A percentile compares a stretch with the other conserved stretches of the same genome.
Evolutionary conservation across 2,888 invertebrate genomes (phyloP).

Genomic region (Julus scandinavius): DNA sequence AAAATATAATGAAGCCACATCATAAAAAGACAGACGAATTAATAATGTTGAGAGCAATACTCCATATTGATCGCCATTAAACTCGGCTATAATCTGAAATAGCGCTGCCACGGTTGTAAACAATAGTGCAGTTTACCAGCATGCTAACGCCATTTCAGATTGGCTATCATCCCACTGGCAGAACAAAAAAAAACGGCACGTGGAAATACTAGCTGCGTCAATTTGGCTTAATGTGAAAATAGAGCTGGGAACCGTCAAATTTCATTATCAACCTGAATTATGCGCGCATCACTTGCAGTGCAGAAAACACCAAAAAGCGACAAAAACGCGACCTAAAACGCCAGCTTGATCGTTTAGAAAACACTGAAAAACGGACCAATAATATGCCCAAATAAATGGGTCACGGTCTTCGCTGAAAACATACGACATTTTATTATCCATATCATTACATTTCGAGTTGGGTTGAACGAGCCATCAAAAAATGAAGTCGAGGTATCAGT

Average conservation of each 20-base stretch:
- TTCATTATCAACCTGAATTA: conserved; percentile 11
- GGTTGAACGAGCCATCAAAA: conserved; percentile 5
- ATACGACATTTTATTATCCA: neutral
- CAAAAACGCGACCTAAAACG: neutral
- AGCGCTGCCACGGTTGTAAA: conserved; percentile 27
- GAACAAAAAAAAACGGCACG: neutral
- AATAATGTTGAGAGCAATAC: conserved; percentile 27
- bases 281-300: conserved; percentile 1
- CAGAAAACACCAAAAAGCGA: neutral
- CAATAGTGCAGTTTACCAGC: conserved; percentile 21
- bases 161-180: neutral
- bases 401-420: neutral
- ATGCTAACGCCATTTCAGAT: conserved; percentile 27
- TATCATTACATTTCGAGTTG: conserved; percentile 13
- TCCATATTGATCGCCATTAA: conserved; percentile 33
- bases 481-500: neutral
- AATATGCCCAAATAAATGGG: neutral
- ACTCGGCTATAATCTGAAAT: conserved; percentile 21
- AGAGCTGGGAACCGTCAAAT: conserved; percentile 17
- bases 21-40: conserved; percentile 33
- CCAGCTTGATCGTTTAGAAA: neutral
- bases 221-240: conserved; percentile 23
- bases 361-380: conserved; percentile 9
- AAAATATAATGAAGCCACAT: conserved; percentile 21
- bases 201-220: neutral